Evolutionary conservation across 2,888 invertebrate species (phyloP).

Genomic region (Agrochola lota): DNA sequence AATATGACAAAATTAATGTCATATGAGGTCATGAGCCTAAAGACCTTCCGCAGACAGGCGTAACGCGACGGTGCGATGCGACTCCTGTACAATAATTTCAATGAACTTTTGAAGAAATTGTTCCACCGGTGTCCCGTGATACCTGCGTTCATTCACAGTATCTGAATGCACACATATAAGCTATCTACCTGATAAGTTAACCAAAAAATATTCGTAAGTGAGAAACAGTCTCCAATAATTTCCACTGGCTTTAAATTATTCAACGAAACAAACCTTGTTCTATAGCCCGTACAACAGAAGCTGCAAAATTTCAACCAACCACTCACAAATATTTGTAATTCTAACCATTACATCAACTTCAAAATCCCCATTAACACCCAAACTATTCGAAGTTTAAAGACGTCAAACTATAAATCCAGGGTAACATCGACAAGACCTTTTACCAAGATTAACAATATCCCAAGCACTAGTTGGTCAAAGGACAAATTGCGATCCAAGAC

Average conservation of each 20-base stretch:
- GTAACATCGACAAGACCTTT: constrained; percentile 81
- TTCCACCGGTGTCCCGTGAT: no score
- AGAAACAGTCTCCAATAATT: neutral
- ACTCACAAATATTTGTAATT: constrained; percentile 49
- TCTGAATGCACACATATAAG: neutral
- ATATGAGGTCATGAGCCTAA: no score
- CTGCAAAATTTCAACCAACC: constrained; percentile 11
- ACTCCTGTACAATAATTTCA: no score
- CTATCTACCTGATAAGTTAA: neutral
- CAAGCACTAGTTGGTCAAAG: constrained; percentile 83
- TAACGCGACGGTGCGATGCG: no score
- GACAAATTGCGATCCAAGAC: constrained; percentile 82
- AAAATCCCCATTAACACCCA: constrained; percentile 62
- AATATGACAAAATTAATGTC: no score
- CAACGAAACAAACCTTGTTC: neutral
- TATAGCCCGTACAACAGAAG: neutral
- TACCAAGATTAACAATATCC: constrained; percentile 83
- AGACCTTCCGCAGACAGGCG: no score
- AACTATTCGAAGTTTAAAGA: constrained; percentile 62
- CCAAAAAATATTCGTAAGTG: no score
- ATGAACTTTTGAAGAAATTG: no score
- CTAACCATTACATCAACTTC: constrained; percentile 56
- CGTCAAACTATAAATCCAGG: constrained; percentile 68
- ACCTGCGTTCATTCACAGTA: neutral
- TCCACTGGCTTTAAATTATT: neutral